Percentiles rank a stretch among this genome's conserved stretches.
These are phyloP conservation scores for Drymonia ruficornis DNA, from an alignment of 2,888 invertebrate species.

Conservation along the genomic window DNA sequence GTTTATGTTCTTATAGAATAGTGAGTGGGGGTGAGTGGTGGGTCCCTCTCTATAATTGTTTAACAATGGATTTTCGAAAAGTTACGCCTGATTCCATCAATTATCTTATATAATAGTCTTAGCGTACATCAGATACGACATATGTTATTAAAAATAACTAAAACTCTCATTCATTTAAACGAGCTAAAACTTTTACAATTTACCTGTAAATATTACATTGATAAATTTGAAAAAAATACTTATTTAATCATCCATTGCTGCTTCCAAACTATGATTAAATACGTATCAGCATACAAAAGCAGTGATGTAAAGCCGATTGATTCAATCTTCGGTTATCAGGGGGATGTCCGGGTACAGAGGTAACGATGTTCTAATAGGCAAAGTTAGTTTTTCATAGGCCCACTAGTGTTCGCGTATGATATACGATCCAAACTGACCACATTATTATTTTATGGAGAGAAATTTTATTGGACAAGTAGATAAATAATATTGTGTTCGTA, in stretches of 20 bases:
- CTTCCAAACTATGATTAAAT: not conserved
- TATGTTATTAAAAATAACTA: constrained; percentile 31
- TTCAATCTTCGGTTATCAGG: not conserved
- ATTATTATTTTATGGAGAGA: constrained; percentile 35
- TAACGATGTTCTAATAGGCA: constrained; percentile 53
- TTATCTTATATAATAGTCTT: no score
- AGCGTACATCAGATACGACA: no score
- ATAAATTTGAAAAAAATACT: not conserved
- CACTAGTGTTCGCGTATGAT: constrained; percentile 54
- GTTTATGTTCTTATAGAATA: no score
- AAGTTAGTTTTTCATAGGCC: constrained; percentile 64
- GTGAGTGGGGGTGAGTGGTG: no score
- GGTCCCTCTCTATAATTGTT: no score
- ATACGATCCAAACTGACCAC: constrained; percentile 46
- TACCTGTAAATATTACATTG: constrained; percentile 8
- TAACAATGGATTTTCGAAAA: no score
- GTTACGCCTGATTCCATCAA: no score
- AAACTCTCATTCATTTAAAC: constrained; percentile 34
- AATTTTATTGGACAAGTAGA: constrained; percentile 22
- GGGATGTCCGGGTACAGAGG: constrained; percentile 8
- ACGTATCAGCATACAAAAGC: not conserved
- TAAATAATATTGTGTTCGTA: not conserved
- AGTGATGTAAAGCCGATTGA: constrained; percentile 20
- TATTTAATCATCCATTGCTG: constrained; percentile 10
- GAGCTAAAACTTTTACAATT: constrained; percentile 27